Percentiles rank a stretch among this genome's conserved stretches.
phyloP scores from a whole-genome alignment of 2,113 vertebrate genomes.

The Chascanopsetta lugubris region DNA sequence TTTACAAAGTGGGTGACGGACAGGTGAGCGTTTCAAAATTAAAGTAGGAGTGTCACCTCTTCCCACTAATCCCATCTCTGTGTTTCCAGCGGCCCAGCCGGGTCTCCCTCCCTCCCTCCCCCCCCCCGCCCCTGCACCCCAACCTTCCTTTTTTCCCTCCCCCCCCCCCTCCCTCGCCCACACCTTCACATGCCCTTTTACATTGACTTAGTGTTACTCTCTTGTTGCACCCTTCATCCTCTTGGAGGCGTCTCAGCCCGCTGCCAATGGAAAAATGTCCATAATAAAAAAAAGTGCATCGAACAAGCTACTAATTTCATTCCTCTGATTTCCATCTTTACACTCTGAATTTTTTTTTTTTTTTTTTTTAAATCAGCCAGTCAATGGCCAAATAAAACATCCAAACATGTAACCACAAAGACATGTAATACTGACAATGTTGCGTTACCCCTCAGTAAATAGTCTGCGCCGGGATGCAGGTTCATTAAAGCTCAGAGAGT shows the following conservation, averaged over 20 bases:
- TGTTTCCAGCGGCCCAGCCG: constrained; percentile 56
- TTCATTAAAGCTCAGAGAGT: constrained; percentile 63
- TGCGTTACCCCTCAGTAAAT: constrained; percentile 62
- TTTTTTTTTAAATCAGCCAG: constrained; percentile 70
- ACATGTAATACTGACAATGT: constrained; percentile 73
- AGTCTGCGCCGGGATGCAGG: constrained; percentile 48
- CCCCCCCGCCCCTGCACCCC: no score
- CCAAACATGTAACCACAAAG: constrained; percentile 63
- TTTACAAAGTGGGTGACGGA: constrained; percentile 38
- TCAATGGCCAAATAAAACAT: constrained; percentile 75
- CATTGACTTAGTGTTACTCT: constrained; percentile 14
- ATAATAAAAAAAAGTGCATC: constrained; percentile 80
- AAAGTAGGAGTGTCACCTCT: constrained; percentile 5
- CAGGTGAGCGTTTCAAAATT: constrained; percentile 3
- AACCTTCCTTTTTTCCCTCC: no score
- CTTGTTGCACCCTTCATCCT: constrained; percentile 43
- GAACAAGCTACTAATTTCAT: constrained; percentile 70
- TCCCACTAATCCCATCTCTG: constrained; percentile 24
- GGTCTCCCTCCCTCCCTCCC: no score
- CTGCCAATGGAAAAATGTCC: constrained; percentile 68
- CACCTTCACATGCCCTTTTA: constrained; percentile 33
- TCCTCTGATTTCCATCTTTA: constrained; percentile 66
- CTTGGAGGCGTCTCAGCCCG: constrained; percentile 21
- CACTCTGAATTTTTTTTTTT: constrained; percentile 3
- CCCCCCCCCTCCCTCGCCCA: no score